phyloP scores from a whole-genome alignment of 2,797 vertebrate species.

The Xenops minutus region DNA sequence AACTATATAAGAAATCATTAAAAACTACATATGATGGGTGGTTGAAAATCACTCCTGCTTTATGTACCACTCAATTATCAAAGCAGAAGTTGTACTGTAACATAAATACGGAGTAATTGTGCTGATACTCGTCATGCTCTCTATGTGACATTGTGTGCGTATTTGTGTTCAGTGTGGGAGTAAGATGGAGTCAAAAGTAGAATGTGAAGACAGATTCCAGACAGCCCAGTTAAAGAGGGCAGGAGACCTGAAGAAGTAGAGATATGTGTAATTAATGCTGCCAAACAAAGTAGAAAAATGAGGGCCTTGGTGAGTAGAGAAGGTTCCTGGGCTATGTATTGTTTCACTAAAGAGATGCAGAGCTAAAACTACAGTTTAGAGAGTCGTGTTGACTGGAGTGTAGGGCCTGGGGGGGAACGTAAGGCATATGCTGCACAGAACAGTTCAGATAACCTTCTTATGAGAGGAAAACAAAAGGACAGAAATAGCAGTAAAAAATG shows the following conservation, averaged over 20 bases:
- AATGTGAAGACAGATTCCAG: background rate
- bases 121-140: rapidly evolving
- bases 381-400: background rate
- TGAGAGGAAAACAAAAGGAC: background rate
- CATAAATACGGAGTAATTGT: rapidly evolving
- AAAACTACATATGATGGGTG: background rate
- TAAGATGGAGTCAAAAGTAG: background rate
- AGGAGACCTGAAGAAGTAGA: background rate
- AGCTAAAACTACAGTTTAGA: background rate
- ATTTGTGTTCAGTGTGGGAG: background rate
- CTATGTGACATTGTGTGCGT: background rate
- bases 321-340: background rate
- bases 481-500: background rate
- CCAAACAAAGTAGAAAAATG: background rate
- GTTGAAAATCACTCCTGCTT: background rate
- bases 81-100: background rate
- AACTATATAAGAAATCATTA: background rate
- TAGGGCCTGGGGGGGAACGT: background rate
- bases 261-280: background rate
- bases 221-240: background rate
- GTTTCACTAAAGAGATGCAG: background rate
- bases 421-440: background rate
- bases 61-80: background rate
- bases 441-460: background rate
- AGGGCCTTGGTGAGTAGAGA: background rate